Percentiles rank a stretch among this genome's conserved stretches.
phyloP scores from a whole-genome alignment of 1,140 invertebrate genomes.

The Mya arenaria region DNA sequence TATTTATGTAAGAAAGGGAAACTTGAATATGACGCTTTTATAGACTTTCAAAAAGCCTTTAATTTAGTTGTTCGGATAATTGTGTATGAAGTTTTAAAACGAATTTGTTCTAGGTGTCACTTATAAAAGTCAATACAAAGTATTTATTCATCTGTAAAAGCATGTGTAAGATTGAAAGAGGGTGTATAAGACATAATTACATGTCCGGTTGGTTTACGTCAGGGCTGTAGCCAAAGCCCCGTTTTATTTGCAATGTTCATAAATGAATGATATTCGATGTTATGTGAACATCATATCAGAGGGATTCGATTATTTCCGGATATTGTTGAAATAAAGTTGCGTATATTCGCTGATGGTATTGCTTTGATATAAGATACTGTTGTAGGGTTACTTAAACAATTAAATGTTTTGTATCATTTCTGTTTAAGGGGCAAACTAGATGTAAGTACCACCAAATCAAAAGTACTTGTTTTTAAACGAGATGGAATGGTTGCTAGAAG shows the following conservation, averaged over 20 bases:
- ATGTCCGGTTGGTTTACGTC: slow-evolving; percentile 13
- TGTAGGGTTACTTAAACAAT: slow-evolving; percentile 1
- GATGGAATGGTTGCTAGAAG: neutral
- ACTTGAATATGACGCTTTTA: neutral
- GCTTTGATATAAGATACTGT: slow-evolving; percentile 1
- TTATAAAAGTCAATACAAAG: slow-evolving; percentile 4
- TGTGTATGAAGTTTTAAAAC: neutral
- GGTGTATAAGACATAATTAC: neutral
- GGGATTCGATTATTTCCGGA: neutral
- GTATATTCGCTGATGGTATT: slow-evolving; percentile 24
- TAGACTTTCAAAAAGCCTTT: slow-evolving; percentile 29
- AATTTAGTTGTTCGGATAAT: neutral
- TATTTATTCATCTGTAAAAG: slow-evolving; percentile 23
- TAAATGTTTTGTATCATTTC: neutral
- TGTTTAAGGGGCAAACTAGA: neutral
- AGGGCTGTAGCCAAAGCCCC: slow-evolving; percentile 26
- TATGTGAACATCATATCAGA: neutral
- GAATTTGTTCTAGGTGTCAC: neutral
- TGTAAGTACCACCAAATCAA: neutral
- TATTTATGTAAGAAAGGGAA: slow-evolving; percentile 5
- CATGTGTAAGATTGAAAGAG: slow-evolving; percentile 2
- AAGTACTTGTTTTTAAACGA: neutral
- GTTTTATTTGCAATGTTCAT: slow-evolving; percentile 29
- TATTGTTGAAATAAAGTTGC: slow-evolving; percentile 11
- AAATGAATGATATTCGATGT: slow-evolving; percentile 17